Conservation (phyloP, 2,888 invertebrate genomes). For the Rotaria socialis region DNA sequence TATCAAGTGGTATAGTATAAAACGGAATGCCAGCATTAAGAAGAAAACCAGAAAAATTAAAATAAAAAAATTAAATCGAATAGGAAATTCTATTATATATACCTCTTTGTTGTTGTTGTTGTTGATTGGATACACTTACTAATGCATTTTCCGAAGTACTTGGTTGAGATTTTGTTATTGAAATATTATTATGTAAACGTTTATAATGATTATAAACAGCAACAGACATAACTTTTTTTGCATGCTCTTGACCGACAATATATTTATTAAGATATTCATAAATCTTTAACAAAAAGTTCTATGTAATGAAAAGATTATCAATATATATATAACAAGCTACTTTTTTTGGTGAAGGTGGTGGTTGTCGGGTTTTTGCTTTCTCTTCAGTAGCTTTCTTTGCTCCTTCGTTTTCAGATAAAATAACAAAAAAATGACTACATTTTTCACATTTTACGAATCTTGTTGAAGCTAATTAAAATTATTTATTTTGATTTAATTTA, state of each 20-base stretch:
- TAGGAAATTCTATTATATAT: neutral
- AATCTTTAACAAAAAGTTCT: conserved; percentile 63
- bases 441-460: conserved; percentile 95
- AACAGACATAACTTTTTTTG: conserved; percentile 92
- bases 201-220: conserved; percentile 99
- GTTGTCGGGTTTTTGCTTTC: neutral
- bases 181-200: conserved; percentile 84
- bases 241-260: conserved; percentile 92
- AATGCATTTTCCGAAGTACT: neutral
- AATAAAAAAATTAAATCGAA: neutral
- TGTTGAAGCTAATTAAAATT: conserved; percentile 66
- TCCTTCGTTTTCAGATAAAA: conserved; percentile 71
- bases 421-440: conserved; percentile 94
- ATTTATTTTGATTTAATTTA: no score
- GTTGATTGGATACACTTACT: neutral
- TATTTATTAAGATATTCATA: conserved; percentile 91
- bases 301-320: no score
- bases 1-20: neutral
- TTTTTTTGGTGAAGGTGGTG: conserved; percentile 43
- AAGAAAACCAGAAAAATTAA: neutral
- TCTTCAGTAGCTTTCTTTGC: neutral
- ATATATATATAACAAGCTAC: neutral
- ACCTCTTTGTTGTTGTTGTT: neutral
- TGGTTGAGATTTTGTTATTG: conserved; percentile 34
- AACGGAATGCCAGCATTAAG: conserved; percentile 15